These are phyloP conservation scores for Synanthedon formicaeformis DNA, from an alignment of 2,888 invertebrate genomes.

Conservation along the genomic window DNA sequence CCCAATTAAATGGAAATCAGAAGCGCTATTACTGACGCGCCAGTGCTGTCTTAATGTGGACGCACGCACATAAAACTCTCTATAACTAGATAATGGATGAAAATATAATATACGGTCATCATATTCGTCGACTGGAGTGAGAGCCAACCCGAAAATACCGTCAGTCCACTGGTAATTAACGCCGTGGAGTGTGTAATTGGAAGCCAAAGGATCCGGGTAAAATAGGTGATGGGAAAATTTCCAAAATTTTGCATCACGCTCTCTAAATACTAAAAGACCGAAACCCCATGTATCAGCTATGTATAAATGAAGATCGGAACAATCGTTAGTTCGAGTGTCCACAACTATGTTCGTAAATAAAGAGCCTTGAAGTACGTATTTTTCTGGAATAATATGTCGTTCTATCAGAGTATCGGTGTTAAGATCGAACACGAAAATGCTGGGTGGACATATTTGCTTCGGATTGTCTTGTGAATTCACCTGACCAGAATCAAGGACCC, in stretches of 20 bases:
- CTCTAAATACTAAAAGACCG: constrained; percentile 73
- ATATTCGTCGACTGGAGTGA: constrained; percentile 67
- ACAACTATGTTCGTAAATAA: constrained; percentile 77
- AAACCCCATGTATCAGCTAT: constrained; percentile 79
- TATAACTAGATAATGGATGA: constrained; percentile 84
- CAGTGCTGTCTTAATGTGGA: constrained; percentile 73
- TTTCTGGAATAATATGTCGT: constrained; percentile 74
- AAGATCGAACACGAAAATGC: constrained; percentile 79
- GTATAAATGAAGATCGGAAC: constrained; percentile 75
- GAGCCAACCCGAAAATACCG: constrained; percentile 81
- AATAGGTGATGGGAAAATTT: constrained; percentile 76
- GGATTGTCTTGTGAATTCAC: constrained; percentile 75
- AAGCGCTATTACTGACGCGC: constrained; percentile 34
- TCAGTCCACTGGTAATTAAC: constrained; percentile 86
- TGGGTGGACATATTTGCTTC: constrained; percentile 79
- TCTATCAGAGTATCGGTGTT: constrained; percentile 72
- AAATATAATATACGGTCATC: constrained; percentile 78
- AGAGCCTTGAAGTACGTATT: constrained; percentile 75
- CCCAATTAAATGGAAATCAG: constrained; percentile 44
- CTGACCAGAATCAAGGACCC: constrained; percentile 86
- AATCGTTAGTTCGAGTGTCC: constrained; percentile 70
- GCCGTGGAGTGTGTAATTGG: constrained; percentile 80
- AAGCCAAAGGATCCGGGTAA: constrained; percentile 79
- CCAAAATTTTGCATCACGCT: constrained; percentile 72
- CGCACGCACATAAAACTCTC: constrained; percentile 81